Base-by-base conservation (phyloP, 2,888 invertebrate species). In the Scelioninae gen. 2 region DNA sequence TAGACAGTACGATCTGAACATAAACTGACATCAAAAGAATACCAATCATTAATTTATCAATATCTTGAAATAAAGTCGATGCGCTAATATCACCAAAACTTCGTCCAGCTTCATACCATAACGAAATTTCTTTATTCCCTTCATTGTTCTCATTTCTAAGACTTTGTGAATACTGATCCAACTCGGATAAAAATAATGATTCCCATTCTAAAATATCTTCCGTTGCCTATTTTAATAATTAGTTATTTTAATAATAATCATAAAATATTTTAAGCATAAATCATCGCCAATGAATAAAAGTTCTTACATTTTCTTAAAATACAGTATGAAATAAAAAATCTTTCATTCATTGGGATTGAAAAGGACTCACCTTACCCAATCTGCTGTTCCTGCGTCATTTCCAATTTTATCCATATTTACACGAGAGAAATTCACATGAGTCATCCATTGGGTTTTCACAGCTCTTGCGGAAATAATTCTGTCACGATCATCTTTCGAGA, bases 1-100 rank as follows among this genome's bases (percentile, higher is more conserved):
- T 90, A 6, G 94, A 94, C 58, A 94, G 87, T 74, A 92, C 92
- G 76, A 92, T 85, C 76, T 91, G 89, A 39, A 95, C 91, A 81
- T 94, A 95, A 35, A 93, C 79, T 79, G 93, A 91, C 91, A 94
- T 93, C 48, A 94, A 83, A 37, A 89, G 75, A 73, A 92, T 90
- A 46, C 94, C 94, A 64, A 91, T 81, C 28, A 89, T 87, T 15
- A 95, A 84, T 86, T 92, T 92, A 77, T 90, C 90, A 67, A 93
- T 87, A 81, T 94, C 94, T 84, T 91, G 90, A 82, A 93, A 92
- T 88, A 94, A 91, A 5, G 92, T 88, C 46, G 89, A 87, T 1
- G 90, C 89, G 82, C 92, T 93, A 28, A 92, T 89, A 82, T 94
- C 94, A n/a, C 91, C 93, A 86, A 92, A 94, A 85, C 94, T 91